Evolutionary conservation across 2,797 vertebrate genomes (phyloP).

Genomic region (Neoniphon sammara): DNA sequence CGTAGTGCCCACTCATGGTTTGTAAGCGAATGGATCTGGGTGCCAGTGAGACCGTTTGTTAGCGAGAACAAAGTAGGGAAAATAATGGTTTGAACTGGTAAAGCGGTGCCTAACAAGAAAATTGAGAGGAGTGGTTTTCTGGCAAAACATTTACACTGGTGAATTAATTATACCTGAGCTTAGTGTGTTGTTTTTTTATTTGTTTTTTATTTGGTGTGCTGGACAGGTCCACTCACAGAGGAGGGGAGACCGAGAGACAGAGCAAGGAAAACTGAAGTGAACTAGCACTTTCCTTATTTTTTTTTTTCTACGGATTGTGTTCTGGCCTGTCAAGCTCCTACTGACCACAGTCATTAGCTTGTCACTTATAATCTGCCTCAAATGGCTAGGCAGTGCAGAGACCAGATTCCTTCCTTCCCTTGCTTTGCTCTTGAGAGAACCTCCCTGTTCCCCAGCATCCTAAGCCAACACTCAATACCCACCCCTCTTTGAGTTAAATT

Average conservation of each 20-base stretch:
- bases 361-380: slow-evolving; percentile 77
- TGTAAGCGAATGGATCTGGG: slow-evolving; percentile 49
- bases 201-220: slow-evolving; percentile 30
- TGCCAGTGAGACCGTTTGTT: slow-evolving; percentile 48
- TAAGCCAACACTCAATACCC: too few relatives aligned
- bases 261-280: background rate
- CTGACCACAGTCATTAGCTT: slow-evolving; percentile 72
- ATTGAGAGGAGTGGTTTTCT: slow-evolving; percentile 38
- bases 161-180: slow-evolving; percentile 57
- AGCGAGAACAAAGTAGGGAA: slow-evolving; percentile 34
- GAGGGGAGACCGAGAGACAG: slow-evolving; percentile 36
- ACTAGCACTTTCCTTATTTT: slow-evolving; percentile 53
- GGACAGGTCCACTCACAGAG: slow-evolving; percentile 30
- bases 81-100: slow-evolving; percentile 48
- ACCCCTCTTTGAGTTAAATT: too few relatives aligned
- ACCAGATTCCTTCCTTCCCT: slow-evolving; percentile 16
- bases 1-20: slow-evolving; percentile 13
- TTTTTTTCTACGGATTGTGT: slow-evolving; percentile 49
- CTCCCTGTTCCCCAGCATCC: too few relatives aligned
- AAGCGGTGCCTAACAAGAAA: slow-evolving; percentile 42
- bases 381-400: slow-evolving; percentile 22
- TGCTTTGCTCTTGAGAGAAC: slow-evolving; percentile 9
- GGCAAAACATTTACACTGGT: slow-evolving; percentile 30
- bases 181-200: slow-evolving; percentile 5
- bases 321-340: slow-evolving; percentile 56